Evolutionary conservation across 2,888 invertebrate species (phyloP).

Genomic region (Pyrrhosoma nymphula): DNA sequence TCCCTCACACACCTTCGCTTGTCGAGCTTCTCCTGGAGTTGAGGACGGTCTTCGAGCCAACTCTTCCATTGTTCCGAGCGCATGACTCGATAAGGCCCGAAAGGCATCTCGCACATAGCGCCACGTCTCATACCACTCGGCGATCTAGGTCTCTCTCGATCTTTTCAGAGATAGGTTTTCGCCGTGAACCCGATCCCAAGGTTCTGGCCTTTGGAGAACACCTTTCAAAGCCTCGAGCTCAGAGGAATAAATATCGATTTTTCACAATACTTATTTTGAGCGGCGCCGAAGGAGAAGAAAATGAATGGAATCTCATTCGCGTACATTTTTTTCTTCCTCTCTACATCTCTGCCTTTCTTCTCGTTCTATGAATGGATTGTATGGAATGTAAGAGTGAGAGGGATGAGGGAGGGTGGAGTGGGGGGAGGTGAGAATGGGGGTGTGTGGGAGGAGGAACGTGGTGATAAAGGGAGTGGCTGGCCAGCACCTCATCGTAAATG

Average conservation of each 20-base stretch:
- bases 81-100: background rate
- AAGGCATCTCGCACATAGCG: too few species aligned
- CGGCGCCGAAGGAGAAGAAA: background rate
- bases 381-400: too few species aligned
- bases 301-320: background rate
- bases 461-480: background rate
- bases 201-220: background rate
- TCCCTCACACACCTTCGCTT: too few species aligned
- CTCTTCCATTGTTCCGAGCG: background rate
- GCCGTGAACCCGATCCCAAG: constrained; percentile 45
- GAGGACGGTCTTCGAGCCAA: background rate
- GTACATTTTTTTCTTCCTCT: background rate
- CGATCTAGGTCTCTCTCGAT: constrained; percentile 21
- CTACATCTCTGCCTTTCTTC: too few species aligned
- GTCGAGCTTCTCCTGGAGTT: background rate
- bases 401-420: background rate
- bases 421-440: background rate
- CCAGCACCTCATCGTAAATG: too few species aligned
- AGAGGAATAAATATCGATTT: constrained; percentile 34
- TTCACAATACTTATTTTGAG: background rate
- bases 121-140: background rate
- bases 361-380: background rate
- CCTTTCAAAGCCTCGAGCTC: background rate
- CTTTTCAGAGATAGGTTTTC: background rate
- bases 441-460: background rate